These are phyloP conservation scores for Aporrectodea caliginosa DNA, from an alignment of 1,140 invertebrate species.

Conservation along the genomic window DNA sequence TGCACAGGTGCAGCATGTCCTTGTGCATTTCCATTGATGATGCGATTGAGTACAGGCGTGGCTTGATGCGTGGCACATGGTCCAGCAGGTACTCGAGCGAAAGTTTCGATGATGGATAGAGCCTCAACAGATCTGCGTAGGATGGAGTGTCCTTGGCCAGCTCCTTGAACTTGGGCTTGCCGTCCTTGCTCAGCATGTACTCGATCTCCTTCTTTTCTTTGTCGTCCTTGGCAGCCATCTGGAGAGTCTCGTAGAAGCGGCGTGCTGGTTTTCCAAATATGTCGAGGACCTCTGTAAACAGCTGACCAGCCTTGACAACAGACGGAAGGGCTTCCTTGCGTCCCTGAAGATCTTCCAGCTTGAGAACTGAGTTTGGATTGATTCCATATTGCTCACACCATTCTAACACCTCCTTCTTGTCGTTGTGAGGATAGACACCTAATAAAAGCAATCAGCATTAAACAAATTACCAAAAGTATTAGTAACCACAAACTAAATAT, in stretches of 20 bases:
- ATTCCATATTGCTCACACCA: constrained; percentile 24
- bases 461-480: too few species aligned
- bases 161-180: constrained; percentile 27
- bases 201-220: constrained; percentile 26
- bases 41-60: constrained; percentile 33
- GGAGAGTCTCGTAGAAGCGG: constrained; percentile 32
- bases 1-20: constrained; percentile 33
- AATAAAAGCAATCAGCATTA: background rate
- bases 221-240: constrained; percentile 23
- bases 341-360: constrained; percentile 27
- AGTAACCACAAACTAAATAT: too few species aligned
- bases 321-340: constrained; percentile 29
- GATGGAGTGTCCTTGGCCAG: constrained; percentile 26
- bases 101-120: constrained; percentile 26
- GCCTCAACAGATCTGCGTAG: constrained; percentile 30
- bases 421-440: constrained; percentile 31
- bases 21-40: constrained; percentile 28
- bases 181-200: constrained; percentile 30
- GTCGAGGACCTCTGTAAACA: constrained; percentile 33
- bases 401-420: constrained; percentile 17
- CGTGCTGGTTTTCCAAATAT: constrained; percentile 30
- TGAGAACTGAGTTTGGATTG: constrained; percentile 19
- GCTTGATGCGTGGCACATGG: constrained; percentile 32
- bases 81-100: constrained; percentile 30
- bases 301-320: constrained; percentile 17